These are phyloP conservation scores for Callaeas wilsoni DNA, from an alignment of 2,113 vertebrate genomes.

Conservation along the genomic window DNA sequence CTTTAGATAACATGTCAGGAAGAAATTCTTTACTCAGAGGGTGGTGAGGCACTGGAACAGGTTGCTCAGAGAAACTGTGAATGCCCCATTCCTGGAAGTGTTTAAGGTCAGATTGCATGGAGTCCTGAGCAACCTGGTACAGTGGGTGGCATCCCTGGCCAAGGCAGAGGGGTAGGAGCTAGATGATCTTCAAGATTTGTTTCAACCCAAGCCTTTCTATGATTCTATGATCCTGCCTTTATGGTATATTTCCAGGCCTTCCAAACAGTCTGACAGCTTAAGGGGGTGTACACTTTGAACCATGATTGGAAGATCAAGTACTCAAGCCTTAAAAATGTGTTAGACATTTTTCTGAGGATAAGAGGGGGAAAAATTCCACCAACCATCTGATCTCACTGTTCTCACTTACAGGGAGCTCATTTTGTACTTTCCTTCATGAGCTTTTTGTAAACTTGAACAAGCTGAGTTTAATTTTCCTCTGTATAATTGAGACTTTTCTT, in stretches of 20 bases:
- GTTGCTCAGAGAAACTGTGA: background rate
- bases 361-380: rapidly evolving
- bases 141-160: background rate
- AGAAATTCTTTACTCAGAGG: background rate
- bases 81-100: background rate
- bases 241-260: background rate
- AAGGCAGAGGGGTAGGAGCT: background rate
- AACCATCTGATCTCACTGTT: background rate
- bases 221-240: background rate
- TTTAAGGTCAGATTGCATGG: background rate
- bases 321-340: background rate
- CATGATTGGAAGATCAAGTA: background rate
- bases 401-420: background rate
- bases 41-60: background rate
- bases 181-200: background rate
- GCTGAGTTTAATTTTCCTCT: background rate
- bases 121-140: background rate
- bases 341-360: background rate
- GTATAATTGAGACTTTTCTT: background rate
- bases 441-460: background rate
- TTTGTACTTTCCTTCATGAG: background rate
- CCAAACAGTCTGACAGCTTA: background rate
- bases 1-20: background rate
- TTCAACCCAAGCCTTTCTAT: background rate
- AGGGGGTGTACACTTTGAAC: background rate